A percentile compares a stretch with the other conserved stretches of the same genome.
Evolutionary conservation across 2,888 invertebrate species (phyloP).

Genomic region (Cinara cedri): DNA sequence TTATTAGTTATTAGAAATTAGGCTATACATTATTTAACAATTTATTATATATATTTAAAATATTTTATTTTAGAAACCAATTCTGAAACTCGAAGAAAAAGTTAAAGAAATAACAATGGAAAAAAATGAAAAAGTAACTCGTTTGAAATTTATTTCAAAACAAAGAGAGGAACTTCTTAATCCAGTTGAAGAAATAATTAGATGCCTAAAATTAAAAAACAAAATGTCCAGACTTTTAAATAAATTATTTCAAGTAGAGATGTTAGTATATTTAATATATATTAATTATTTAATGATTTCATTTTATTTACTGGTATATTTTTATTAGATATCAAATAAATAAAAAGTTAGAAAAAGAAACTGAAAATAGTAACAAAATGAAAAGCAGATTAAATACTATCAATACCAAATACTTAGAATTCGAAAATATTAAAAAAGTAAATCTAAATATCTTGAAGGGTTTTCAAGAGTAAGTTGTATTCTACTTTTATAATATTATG

Average conservation of each 20-base stretch:
- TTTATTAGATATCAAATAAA: conserved; percentile 6
- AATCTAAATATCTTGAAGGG: no score
- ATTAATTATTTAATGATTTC: not conserved
- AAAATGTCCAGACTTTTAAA: conserved; percentile 73
- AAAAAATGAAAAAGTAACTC: conserved; percentile 80
- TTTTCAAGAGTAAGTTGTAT: conserved; percentile 3
- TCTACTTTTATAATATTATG: no score
- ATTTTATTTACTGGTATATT: not conserved
- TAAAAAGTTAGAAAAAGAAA: not conserved
- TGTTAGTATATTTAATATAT: conserved; percentile 64
- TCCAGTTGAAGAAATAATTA: conserved; percentile 79
- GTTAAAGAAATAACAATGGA: conserved; percentile 77
- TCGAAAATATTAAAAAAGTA: conserved; percentile 61
- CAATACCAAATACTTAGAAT: not conserved
- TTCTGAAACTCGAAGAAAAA: conserved; percentile 74
- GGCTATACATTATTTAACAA: no score
- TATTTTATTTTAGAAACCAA: conserved; percentile 70
- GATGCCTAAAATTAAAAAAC: conserved; percentile 82
- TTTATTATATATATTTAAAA: no score
- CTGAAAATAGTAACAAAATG: not conserved
- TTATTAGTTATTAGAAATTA: no score
- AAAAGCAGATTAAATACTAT: not conserved
- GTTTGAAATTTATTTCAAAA: conserved; percentile 80
- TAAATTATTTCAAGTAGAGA: conserved; percentile 73
- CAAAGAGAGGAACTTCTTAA: conserved; percentile 80